phyloP scores from a whole-genome alignment of 2,797 vertebrate species.

The Hydrolagus colliei region DNA sequence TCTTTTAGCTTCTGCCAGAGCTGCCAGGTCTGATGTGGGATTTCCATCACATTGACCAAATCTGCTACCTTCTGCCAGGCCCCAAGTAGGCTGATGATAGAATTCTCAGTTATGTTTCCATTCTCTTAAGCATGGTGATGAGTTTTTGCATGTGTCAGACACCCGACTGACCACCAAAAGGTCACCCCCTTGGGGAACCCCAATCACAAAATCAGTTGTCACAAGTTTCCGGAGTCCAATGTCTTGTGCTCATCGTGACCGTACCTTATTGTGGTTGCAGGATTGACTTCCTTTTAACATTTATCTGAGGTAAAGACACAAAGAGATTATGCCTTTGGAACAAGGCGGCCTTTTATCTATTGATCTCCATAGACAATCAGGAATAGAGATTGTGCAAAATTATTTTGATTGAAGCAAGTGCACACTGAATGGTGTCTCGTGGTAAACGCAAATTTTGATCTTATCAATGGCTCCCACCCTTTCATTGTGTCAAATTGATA shows the following conservation, averaged over 20 bases:
- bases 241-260: background rate
- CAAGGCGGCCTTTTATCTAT: background rate
- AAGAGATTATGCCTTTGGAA: background rate
- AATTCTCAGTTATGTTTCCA: too few relatives aligned
- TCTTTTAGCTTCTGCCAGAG: too few relatives aligned
- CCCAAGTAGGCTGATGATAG: too few relatives aligned
- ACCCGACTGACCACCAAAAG: background rate
- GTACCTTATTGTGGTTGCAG: conserved; percentile 17
- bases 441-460: background rate
- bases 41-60: too few relatives aligned
- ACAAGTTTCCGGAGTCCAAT: background rate
- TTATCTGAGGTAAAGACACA: background rate
- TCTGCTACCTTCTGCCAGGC: too few relatives aligned
- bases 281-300: conserved; percentile 5
- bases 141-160: too few relatives aligned
- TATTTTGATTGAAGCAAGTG: background rate
- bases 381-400: background rate
- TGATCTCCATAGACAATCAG: background rate
- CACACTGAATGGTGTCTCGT: background rate
- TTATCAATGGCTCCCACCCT: background rate
- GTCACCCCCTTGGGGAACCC: background rate
- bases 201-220: background rate
- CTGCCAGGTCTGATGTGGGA: too few relatives aligned
- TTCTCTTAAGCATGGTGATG: too few relatives aligned
- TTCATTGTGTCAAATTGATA: background rate